Conservation (phyloP, 2,888 invertebrate species). For the Arrhopalites spinosus region DNA sequence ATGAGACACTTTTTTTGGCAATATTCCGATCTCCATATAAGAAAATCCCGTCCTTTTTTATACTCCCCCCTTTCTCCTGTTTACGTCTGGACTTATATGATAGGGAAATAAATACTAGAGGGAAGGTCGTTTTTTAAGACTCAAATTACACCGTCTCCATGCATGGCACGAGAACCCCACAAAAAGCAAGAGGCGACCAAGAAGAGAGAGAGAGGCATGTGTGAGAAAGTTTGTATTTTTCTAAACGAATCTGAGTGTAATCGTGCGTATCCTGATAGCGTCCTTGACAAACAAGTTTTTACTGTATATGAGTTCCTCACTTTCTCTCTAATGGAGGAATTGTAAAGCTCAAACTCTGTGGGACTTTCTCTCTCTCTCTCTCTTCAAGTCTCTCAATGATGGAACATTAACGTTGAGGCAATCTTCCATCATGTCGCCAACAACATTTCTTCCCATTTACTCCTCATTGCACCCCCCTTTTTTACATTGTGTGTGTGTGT, state of each 20-base stretch:
- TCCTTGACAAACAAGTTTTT: conserved; percentile 23
- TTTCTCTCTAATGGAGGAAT: no score
- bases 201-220: background rate
- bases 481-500: background rate
- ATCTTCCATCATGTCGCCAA: conserved; percentile 12
- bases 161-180: background rate
- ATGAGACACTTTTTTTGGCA: no score
- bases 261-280: conserved; percentile 20
- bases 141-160: no score
- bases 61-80: no score
- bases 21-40: no score
- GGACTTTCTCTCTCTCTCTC: no score
- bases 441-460: conserved; percentile 7
- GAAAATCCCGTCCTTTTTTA: no score
- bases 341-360: no score
- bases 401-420: conserved; percentile 15
- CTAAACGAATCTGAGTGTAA: conserved; percentile 17
- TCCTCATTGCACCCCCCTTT: background rate
- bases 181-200: background rate
- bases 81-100: no score
- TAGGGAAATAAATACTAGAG: no score
- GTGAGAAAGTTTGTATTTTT: conserved; percentile 18
- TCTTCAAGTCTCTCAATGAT: conserved; percentile 8
- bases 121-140: no score
- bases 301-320: background rate